Percentiles rank a stretch among this genome's conserved stretches.
Evolutionary conservation across 1,140 invertebrate species (phyloP).

Genomic region (Hyles euphorbiae): DNA sequence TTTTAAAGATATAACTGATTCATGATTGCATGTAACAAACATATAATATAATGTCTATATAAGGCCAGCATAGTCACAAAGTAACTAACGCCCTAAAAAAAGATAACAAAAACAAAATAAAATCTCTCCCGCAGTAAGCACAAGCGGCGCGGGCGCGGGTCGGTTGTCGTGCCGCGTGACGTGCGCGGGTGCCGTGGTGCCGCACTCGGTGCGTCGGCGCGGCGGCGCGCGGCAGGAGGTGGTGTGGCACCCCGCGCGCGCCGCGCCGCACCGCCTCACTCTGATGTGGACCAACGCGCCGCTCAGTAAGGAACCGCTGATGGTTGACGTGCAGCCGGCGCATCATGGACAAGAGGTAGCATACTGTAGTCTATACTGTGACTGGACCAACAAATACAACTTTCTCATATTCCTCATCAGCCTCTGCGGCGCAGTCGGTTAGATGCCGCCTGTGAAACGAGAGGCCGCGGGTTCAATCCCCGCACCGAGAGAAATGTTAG

Average conservation of each 20-base stretch:
- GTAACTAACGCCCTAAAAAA: too few relatives aligned
- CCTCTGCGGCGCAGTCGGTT: too few relatives aligned
- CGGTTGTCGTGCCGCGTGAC: slow-evolving; percentile 86
- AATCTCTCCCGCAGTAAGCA: slow-evolving; percentile 74
- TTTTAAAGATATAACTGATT: too few relatives aligned
- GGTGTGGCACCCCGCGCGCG: slow-evolving; percentile 88
- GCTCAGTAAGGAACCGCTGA: slow-evolving; percentile 74
- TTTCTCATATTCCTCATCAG: too few relatives aligned
- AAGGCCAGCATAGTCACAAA: too few relatives aligned
- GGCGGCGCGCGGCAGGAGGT: slow-evolving; percentile 86
- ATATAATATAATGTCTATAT: too few relatives aligned
- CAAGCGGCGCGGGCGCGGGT: slow-evolving; percentile 87
- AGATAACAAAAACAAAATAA: too few relatives aligned
- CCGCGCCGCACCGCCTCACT: slow-evolving; percentile 88
- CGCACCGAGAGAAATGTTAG: too few relatives aligned
- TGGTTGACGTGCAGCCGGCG: slow-evolving; percentile 76
- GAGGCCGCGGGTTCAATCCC: too few relatives aligned
- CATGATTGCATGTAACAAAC: too few relatives aligned
- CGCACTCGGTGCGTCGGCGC: slow-evolving; percentile 82
- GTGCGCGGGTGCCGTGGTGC: slow-evolving; percentile 87
- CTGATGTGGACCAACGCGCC: slow-evolving; percentile 87
- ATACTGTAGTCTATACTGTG: neutral
- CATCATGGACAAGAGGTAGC: slow-evolving; percentile 80
- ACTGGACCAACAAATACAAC: too few relatives aligned
- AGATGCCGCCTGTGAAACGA: too few relatives aligned